A percentile compares a stretch with the other conserved stretches of the same genome.
Conservation (phyloP, 2,797 vertebrate genomes). For the Cottoperca gobio region DNA sequence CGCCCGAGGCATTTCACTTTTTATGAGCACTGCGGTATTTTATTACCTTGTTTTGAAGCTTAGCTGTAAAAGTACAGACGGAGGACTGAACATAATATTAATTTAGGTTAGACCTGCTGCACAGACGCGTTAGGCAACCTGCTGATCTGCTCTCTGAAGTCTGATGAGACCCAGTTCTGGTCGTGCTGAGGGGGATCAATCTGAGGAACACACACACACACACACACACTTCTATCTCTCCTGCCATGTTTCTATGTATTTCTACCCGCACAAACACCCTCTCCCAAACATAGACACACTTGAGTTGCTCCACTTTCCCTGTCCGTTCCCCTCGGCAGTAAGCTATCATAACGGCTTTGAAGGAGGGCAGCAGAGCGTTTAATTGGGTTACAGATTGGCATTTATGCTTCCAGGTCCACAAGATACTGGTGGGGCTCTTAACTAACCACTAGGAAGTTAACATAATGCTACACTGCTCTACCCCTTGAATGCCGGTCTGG, state of each 20-base stretch:
- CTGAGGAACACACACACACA: slow-evolving; percentile 28
- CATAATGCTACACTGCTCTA: slow-evolving; percentile 45
- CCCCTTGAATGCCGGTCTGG: slow-evolving; percentile 18
- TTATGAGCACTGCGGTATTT: slow-evolving; percentile 67
- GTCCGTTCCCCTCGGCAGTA: slow-evolving; percentile 80
- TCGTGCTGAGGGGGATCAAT: slow-evolving; percentile 62
- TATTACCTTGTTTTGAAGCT: slow-evolving; percentile 76
- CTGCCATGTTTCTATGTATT: slow-evolving; percentile 51
- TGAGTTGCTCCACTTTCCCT: slow-evolving; percentile 75
- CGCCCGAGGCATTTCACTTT: slow-evolving; percentile 65
- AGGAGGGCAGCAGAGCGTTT: slow-evolving; percentile 81
- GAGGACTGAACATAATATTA: slow-evolving; percentile 39
- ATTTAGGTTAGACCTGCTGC: slow-evolving; percentile 54
- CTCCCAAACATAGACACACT: slow-evolving; percentile 68
- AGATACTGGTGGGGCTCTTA: slow-evolving; percentile 66
- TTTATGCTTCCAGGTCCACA: slow-evolving; percentile 76
- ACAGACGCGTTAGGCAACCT: slow-evolving; percentile 41
- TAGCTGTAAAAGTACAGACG: slow-evolving; percentile 60
- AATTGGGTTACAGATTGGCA: slow-evolving; percentile 83
- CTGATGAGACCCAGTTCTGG: slow-evolving; percentile 59
- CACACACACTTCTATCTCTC: slow-evolving; percentile 25
- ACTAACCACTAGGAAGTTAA: slow-evolving; percentile 67
- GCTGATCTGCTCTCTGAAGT: slow-evolving; percentile 56
- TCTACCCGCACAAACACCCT: slow-evolving; percentile 60
- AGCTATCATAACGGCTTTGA: slow-evolving; percentile 84